A percentile compares a stretch with the other conserved stretches of the same genome.
Evolutionary conservation across 1,140 invertebrate species (phyloP).

Genomic region (Steinernema feltiae): DNA sequence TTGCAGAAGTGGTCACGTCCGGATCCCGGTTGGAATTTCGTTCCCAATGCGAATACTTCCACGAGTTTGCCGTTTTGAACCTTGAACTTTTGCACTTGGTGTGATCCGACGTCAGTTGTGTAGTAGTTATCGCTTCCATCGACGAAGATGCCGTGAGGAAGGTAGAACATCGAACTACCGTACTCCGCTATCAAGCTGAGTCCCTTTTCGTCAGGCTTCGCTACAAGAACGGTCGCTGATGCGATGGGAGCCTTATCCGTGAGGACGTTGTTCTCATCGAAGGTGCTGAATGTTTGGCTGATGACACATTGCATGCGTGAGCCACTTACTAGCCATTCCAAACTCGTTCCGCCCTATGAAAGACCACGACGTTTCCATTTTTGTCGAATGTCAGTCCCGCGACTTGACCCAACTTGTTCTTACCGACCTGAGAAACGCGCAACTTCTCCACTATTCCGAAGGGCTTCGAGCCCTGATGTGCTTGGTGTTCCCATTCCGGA

Average conservation of each 20-base stretch:
- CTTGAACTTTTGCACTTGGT: constrained; percentile 69
- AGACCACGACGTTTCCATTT: constrained; percentile 71
- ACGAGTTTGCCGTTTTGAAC: constrained; percentile 33
- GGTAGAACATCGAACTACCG: constrained; percentile 69
- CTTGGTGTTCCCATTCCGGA: constrained; percentile 54
- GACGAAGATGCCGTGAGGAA: constrained; percentile 85
- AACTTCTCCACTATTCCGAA: constrained; percentile 50
- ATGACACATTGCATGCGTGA: constrained; percentile 35
- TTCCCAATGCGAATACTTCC: constrained; percentile 61
- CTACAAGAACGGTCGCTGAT: constrained; percentile 69
- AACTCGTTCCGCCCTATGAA: constrained; percentile 71
- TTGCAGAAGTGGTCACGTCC: constrained; percentile 80
- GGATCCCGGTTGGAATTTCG: constrained; percentile 72
- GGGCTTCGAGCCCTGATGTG: constrained; percentile 48
- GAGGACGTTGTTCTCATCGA: constrained; percentile 66
- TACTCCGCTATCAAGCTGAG: constrained; percentile 25
- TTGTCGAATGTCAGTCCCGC: constrained; percentile 50
- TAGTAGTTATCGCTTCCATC: constrained; percentile 73
- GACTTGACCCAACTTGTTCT: constrained; percentile 45
- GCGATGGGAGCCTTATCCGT: constrained; percentile 67
- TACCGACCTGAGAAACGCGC: constrained; percentile 29
- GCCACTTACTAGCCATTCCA: constrained; percentile 65
- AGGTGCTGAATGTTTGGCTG: constrained; percentile 66
- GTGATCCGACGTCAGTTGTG: constrained; percentile 84
- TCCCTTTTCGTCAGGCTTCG: constrained; percentile 64